Conservation (phyloP, 1,140 invertebrate genomes). For the Geopemphigus sp. region DNA sequence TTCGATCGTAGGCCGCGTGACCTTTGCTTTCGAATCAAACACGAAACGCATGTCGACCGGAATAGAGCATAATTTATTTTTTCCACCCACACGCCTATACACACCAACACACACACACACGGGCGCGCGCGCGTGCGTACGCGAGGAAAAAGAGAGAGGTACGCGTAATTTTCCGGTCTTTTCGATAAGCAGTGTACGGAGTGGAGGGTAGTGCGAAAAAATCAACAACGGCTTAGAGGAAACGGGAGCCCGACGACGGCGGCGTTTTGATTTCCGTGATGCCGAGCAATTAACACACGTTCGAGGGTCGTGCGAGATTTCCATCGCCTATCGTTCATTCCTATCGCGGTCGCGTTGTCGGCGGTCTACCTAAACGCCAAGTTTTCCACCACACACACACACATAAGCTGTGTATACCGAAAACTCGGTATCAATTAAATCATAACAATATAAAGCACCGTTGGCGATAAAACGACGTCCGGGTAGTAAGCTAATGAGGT, state of each 20-base stretch:
- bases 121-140: too few species aligned
- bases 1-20: too few species aligned
- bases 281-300: constrained; percentile 28
- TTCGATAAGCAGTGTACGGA: not conserved
- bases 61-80: too few species aligned
- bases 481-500: constrained; percentile 21
- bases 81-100: too few species aligned
- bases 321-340: constrained; percentile 29
- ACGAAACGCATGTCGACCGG: too few species aligned
- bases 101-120: too few species aligned
- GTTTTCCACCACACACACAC: not conserved
- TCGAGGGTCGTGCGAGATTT: constrained; percentile 24
- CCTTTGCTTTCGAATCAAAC: too few species aligned
- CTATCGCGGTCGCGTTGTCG: not conserved
- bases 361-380: not conserved
- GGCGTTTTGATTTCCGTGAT: constrained; percentile 30
- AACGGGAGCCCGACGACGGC: too few species aligned
- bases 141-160: not conserved
- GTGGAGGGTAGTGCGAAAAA: not conserved
- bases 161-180: not conserved
- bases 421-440: constrained; percentile 42
- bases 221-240: not conserved
- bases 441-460: not conserved
- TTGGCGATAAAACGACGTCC: constrained; percentile 8
- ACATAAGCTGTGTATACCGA: not conserved